phyloP scores from a whole-genome alignment of 2,797 vertebrate genomes.

The Protonibea diacanthus region DNA sequence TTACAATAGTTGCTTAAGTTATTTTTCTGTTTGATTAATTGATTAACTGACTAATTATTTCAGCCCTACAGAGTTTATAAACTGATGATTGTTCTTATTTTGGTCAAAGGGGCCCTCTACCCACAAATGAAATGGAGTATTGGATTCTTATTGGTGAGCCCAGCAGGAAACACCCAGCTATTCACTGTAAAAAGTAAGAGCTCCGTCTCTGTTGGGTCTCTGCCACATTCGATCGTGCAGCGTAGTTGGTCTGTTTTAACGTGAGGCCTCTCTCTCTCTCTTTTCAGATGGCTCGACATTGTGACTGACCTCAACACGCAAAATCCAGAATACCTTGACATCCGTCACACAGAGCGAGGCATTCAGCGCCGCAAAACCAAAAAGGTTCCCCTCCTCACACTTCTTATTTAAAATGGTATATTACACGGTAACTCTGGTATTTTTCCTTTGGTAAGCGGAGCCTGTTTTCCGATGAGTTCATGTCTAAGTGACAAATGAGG shows the following conservation, averaged over 20 bases:
- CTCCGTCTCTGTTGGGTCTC: background rate
- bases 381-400: slow-evolving; percentile 84
- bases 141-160: slow-evolving; percentile 99
- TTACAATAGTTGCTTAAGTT: background rate
- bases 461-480: no score
- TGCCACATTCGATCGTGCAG: accelerated
- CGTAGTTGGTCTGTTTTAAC: slow-evolving; percentile 12
- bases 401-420: background rate
- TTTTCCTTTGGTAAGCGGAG: no score
- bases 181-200: slow-evolving; percentile 98
- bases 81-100: slow-evolving; percentile 13
- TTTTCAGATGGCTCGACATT: slow-evolving; percentile 94
- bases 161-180: slow-evolving; percentile 96
- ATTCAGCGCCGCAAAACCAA: slow-evolving; percentile 97
- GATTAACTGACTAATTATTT: background rate
- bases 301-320: slow-evolving; percentile 98
- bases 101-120: slow-evolving; percentile 86
- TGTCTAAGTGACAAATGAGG: no score
- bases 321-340: slow-evolving; percentile 98
- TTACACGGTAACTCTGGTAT: no score
- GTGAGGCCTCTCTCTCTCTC: slow-evolving; percentile 43
- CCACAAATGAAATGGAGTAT: slow-evolving; percentile 92
- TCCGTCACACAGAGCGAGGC: slow-evolving; percentile 95
- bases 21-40: background rate
- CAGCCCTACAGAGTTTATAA: background rate